Conservation (phyloP, 1,140 invertebrate species). For the Lutraria rhynchaena region DNA sequence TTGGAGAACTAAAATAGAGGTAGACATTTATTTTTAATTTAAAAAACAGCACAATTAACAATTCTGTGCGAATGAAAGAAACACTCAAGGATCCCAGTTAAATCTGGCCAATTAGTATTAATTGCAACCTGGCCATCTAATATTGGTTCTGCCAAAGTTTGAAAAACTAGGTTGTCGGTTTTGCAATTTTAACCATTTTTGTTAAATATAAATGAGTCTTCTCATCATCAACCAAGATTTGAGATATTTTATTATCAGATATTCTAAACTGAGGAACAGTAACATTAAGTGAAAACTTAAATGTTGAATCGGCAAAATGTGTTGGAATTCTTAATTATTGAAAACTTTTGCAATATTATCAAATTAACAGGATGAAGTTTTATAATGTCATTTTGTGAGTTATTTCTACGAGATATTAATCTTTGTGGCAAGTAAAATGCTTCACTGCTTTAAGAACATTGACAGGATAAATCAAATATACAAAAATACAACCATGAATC, state of each 20-base stretch:
- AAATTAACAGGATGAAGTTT: constrained; percentile 25
- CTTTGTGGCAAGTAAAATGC: constrained; percentile 12
- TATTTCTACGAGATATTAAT: constrained; percentile 11
- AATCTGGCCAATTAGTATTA: constrained; percentile 9
- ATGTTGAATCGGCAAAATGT: constrained; percentile 30
- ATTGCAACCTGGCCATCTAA: constrained; percentile 1
- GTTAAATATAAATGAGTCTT: constrained; percentile 31
- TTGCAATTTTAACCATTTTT: constrained; percentile 33
- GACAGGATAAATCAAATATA: constrained; percentile 17
- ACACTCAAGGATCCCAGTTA: constrained; percentile 12
- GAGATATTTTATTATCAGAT: background rate
- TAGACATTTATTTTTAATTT: constrained; percentile 10
- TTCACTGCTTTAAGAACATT: background rate
- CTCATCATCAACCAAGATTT: constrained; percentile 5
- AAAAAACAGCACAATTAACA: background rate
- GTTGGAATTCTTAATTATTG: background rate
- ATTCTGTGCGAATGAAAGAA: background rate
- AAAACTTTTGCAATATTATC: constrained; percentile 11
- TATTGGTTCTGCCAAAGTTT: constrained; percentile 30
- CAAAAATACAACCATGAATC: constrained; percentile 5
- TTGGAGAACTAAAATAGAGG: background rate
- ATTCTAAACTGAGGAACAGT: constrained; percentile 5
- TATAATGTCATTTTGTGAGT: background rate
- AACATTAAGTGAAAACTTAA: constrained; percentile 9
- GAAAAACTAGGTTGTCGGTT: constrained; percentile 17